phyloP scores from a whole-genome alignment of 2,113 vertebrate genomes.

The Pao palembangensis region DNA sequence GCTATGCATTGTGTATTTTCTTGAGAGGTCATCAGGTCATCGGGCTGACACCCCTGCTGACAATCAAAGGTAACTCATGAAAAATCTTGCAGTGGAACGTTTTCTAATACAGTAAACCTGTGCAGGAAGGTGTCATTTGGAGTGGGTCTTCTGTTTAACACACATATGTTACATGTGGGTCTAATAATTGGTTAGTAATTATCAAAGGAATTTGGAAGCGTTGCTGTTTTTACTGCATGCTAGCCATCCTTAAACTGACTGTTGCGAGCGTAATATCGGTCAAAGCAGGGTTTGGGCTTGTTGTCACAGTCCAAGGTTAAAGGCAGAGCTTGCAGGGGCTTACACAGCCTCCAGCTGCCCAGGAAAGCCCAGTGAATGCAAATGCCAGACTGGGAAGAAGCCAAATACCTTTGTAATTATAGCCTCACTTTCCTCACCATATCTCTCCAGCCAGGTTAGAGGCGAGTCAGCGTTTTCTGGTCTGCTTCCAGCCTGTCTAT shows the following conservation, averaged over 20 bases:
- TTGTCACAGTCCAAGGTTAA: constrained; percentile 54
- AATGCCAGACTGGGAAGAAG: constrained; percentile 54
- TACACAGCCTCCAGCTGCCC: constrained; percentile 44
- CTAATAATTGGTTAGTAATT: too few relatives aligned
- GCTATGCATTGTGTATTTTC: too few relatives aligned
- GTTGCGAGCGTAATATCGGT: constrained; percentile 24
- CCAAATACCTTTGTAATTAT: constrained; percentile 69
- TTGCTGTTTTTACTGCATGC: constrained; percentile 4
- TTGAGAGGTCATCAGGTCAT: too few relatives aligned
- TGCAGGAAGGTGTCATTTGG: too few relatives aligned
- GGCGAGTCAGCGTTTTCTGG: constrained; percentile 61
- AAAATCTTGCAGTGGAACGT: too few relatives aligned
- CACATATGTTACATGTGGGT: too few relatives aligned
- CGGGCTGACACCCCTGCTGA: too few relatives aligned
- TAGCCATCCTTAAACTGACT: constrained; percentile 28
- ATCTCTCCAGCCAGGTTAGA: constrained; percentile 49
- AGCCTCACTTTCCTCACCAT: constrained; percentile 58
- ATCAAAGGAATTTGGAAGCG: too few relatives aligned
- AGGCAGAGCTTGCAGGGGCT: constrained; percentile 41
- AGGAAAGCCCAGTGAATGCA: constrained; percentile 41
- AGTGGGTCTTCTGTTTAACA: too few relatives aligned
- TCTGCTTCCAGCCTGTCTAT: constrained; percentile 37
- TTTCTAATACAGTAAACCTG: too few relatives aligned
- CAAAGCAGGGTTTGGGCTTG: constrained; percentile 35
- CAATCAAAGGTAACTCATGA: too few relatives aligned